These are phyloP conservation scores for Odiellus spinosus DNA, from an alignment of 2,888 invertebrate genomes.

Conservation along the genomic window DNA sequence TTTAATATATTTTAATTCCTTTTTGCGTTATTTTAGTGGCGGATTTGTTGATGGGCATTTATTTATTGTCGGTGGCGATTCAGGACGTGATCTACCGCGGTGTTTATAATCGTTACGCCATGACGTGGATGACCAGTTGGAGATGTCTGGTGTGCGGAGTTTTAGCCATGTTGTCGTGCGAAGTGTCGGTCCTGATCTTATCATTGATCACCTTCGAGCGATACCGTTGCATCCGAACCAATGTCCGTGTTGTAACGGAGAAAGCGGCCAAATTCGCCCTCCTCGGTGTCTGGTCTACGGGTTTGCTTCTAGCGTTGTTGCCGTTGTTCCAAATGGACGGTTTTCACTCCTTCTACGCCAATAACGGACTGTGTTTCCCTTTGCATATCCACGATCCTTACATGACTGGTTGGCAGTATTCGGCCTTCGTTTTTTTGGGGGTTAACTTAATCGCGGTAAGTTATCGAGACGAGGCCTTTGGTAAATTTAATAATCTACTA, in stretches of 20 bases:
- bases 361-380: slow-evolving; percentile 46
- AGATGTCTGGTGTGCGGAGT: slow-evolving; percentile 45
- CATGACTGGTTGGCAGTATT: slow-evolving; percentile 51
- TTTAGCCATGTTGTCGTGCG: slow-evolving; percentile 47
- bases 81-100: slow-evolving; percentile 43
- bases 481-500: not conserved
- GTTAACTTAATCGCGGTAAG: slow-evolving; percentile 37
- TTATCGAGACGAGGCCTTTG: not conserved
- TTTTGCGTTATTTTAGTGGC: slow-evolving; percentile 34
- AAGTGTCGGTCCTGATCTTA: slow-evolving; percentile 49
- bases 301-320: slow-evolving; percentile 43
- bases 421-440: slow-evolving; percentile 49
- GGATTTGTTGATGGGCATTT: slow-evolving; percentile 51
- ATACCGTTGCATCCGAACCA: slow-evolving; percentile 25
- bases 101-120: slow-evolving; percentile 41
- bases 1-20: no score
- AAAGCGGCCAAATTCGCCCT: slow-evolving; percentile 35
- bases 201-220: slow-evolving; percentile 53
- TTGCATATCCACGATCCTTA: slow-evolving; percentile 50
- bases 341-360: slow-evolving; percentile 16
- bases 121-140: slow-evolving; percentile 48
- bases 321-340: slow-evolving; percentile 43
- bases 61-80: slow-evolving; percentile 43
- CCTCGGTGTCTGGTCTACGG: slow-evolving; percentile 43
- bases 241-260: slow-evolving; percentile 16